These are phyloP conservation scores for Frankliniella fusca DNA, from an alignment of 2,888 invertebrate species.

Conservation along the genomic window DNA sequence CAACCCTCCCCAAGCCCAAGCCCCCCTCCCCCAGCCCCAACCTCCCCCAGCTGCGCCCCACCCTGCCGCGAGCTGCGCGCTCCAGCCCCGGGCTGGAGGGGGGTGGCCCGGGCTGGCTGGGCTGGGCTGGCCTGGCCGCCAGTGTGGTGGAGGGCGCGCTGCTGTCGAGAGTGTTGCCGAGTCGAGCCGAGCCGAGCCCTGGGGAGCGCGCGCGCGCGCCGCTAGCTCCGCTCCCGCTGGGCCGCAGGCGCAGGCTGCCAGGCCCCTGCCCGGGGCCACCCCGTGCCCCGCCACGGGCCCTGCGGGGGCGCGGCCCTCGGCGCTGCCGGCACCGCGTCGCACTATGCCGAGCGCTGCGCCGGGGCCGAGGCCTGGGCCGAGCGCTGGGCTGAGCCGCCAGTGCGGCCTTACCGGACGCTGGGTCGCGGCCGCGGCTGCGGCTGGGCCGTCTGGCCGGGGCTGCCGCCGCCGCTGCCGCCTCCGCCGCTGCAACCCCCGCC, in stretches of 20 bases:
- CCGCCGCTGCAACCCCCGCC: conserved; percentile 13
- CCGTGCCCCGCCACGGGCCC: neutral
- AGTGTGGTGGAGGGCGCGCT: neutral
- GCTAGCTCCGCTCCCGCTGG: neutral
- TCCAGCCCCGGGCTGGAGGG: conserved; percentile 51
- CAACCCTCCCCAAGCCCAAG: neutral
- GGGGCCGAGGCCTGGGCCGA: neutral
- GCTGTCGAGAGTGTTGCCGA: neutral
- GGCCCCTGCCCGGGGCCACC: neutral
- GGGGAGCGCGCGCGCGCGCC: neutral
- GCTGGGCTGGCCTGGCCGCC: conserved; percentile 45
- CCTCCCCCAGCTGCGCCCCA: conserved; percentile 41
- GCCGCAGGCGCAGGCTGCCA: neutral
- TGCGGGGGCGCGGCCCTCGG: no score
- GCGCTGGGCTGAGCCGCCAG: conserved; percentile 28
- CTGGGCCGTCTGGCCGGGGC: conserved; percentile 7
- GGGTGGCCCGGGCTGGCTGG: conserved; percentile 46
- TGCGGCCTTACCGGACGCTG: neutral
- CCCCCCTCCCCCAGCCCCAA: neutral
- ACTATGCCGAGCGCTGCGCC: neutral
- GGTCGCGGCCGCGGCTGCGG: neutral
- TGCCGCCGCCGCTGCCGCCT: conserved; percentile 21
- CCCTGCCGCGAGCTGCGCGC: conserved; percentile 51
- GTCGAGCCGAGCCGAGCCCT: neutral
- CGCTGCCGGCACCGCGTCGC: no score